phyloP scores from a whole-genome alignment of 2,113 vertebrate species.

The Seriola aureovittata region DNA sequence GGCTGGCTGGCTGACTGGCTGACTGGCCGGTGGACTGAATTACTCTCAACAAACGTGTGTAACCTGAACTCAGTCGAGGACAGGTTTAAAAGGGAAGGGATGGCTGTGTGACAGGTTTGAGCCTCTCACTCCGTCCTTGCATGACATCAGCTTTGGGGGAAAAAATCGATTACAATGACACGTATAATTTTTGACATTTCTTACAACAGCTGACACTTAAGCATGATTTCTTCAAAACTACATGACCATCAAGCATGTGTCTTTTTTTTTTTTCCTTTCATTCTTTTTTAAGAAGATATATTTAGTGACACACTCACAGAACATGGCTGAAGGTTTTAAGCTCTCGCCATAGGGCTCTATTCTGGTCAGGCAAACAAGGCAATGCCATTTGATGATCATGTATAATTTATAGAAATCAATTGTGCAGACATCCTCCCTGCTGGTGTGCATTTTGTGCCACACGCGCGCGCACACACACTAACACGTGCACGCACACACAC shows the following conservation, averaged over 20 bases:
- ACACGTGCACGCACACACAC: constrained; percentile 16
- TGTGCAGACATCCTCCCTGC: constrained; percentile 58
- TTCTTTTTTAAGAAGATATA: neutral
- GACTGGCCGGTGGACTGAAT: constrained; percentile 42
- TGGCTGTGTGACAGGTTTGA: constrained; percentile 7
- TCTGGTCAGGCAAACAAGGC: constrained; percentile 26
- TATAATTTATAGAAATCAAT: constrained; percentile 81
- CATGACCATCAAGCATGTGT: no score
- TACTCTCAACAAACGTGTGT: constrained; percentile 53
- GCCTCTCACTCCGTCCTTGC: constrained; percentile 25
- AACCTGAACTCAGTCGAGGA: constrained; percentile 75
- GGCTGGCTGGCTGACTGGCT: constrained; percentile 41
- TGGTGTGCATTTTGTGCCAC: constrained; percentile 15
- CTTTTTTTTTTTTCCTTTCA: no score
- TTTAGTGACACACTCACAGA: neutral
- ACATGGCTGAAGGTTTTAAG: neutral
- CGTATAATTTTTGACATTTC: neutral
- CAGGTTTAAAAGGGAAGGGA: constrained; percentile 40
- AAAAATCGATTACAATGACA: neutral
- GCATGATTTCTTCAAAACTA: neutral
- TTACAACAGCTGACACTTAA: neutral
- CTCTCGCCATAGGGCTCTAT: neutral
- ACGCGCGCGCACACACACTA: constrained; percentile 14
- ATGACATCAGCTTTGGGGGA: constrained; percentile 9
- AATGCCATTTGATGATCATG: constrained; percentile 67